Conservation (phyloP, 1,140 invertebrate species). For the Zaprionus inermis region DNA sequence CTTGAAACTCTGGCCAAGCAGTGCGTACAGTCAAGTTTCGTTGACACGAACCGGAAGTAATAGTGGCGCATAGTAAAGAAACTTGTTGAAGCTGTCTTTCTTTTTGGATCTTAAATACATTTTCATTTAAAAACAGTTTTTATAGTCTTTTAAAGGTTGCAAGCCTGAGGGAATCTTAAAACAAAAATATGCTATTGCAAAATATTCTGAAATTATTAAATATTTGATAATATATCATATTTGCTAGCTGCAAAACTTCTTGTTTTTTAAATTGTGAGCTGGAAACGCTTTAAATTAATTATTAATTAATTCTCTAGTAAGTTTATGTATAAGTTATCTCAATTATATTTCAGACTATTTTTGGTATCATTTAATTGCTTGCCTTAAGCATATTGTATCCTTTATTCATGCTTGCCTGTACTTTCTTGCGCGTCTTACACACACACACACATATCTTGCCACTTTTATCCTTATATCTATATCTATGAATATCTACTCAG, state of each 20-base stretch:
- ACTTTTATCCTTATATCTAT: conserved; percentile 5
- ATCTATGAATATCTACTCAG: conserved; percentile 8
- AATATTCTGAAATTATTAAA: too few relatives aligned
- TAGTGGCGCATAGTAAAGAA: neutral
- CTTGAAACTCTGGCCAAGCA: conserved; percentile 22
- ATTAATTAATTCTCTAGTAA: too few relatives aligned
- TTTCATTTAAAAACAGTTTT: too few relatives aligned
- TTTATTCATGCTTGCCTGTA: neutral
- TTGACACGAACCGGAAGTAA: neutral
- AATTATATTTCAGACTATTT: neutral
- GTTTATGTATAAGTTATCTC: too few relatives aligned
- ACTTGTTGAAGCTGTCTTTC: neutral
- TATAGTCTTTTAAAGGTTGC: too few relatives aligned
- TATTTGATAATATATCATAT: too few relatives aligned
- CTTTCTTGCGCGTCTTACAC: neutral
- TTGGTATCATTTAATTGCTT: neutral
- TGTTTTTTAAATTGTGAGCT: too few relatives aligned
- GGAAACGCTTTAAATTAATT: too few relatives aligned
- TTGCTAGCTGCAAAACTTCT: too few relatives aligned
- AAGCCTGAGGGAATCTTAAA: too few relatives aligned
- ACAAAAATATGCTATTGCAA: too few relatives aligned
- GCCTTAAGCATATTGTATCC: neutral
- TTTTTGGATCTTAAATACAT: neutral
- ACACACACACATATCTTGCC: neutral
- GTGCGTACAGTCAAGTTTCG: conserved; percentile 13